These are phyloP conservation scores for Andrena dorsata DNA, from an alignment of 2,888 invertebrate species.

Conservation along the genomic window DNA sequence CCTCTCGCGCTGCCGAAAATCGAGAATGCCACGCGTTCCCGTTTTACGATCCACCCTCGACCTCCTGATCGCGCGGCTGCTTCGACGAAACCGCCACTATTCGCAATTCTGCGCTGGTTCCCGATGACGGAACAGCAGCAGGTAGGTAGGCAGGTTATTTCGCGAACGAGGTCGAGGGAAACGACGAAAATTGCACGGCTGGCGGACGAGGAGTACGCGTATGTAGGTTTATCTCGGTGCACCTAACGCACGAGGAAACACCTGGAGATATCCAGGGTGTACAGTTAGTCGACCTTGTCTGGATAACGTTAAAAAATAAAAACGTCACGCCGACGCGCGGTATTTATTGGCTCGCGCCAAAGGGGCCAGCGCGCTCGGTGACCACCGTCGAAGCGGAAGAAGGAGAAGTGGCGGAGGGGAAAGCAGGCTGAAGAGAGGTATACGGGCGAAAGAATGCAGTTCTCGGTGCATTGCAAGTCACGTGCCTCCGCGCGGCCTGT, in stretches of 20 bases:
- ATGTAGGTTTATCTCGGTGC: slow-evolving; percentile 30
- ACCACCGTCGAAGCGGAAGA: slow-evolving; percentile 54
- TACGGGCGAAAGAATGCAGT: slow-evolving; percentile 56
- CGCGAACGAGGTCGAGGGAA: not conserved
- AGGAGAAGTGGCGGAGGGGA: slow-evolving; percentile 15
- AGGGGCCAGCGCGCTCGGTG: slow-evolving; percentile 53
- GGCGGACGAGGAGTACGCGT: not conserved
- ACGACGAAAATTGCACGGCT: not conserved
- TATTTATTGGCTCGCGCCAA: slow-evolving; percentile 71
- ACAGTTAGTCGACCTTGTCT: slow-evolving; percentile 83
- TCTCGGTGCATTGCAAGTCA: slow-evolving; percentile 55
- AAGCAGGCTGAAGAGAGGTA: slow-evolving; percentile 37
- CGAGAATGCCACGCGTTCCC: slow-evolving; percentile 2
- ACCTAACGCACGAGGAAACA: slow-evolving; percentile 31
- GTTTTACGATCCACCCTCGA: not conserved
- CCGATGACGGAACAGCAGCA: too few relatives aligned
- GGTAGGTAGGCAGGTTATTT: too few relatives aligned
- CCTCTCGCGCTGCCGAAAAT: slow-evolving; percentile 23
- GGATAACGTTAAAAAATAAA: slow-evolving; percentile 71
- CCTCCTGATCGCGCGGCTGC: not conserved
- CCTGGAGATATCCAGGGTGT: slow-evolving; percentile 67
- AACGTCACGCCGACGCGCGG: slow-evolving; percentile 70
- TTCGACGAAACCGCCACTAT: not conserved
- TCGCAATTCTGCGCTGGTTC: not conserved
- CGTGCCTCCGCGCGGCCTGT: slow-evolving; percentile 56